Evolutionary conservation across 2,113 vertebrate species (phyloP).

Genomic region (Setophaga petechia): DNA sequence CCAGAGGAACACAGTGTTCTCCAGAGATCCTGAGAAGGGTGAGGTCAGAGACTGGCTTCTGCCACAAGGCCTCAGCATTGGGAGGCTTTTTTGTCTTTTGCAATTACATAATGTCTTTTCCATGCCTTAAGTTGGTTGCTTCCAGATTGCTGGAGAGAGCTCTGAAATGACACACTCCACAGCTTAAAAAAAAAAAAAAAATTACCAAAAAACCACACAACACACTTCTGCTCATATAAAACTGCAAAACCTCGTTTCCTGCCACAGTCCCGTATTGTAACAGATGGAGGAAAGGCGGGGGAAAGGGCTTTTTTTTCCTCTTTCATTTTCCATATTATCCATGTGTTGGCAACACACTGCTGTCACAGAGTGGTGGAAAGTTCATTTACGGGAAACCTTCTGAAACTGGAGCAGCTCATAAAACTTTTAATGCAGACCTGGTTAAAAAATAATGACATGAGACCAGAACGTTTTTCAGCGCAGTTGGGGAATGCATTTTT

Average conservation of each 20-base stretch:
- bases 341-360: constrained; percentile 47
- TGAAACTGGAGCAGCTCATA: constrained; percentile 59
- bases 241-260: constrained; percentile 68
- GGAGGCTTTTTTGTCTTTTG: constrained; percentile 45
- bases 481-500: background rate
- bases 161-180: constrained; percentile 48
- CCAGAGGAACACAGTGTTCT: constrained; percentile 59
- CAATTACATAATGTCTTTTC: constrained; percentile 71
- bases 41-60: constrained; percentile 55
- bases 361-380: constrained; percentile 60
- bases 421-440: constrained; percentile 60
- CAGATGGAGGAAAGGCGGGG: constrained; percentile 46
- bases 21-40: constrained; percentile 53
- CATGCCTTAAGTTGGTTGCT: constrained; percentile 51
- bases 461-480: background rate
- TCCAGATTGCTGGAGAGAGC: constrained; percentile 58
- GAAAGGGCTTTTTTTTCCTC: background rate
- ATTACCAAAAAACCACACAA: background rate
- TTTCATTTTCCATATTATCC: constrained; percentile 68
- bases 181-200: background rate
- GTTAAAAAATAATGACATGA: constrained; percentile 61
- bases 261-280: constrained; percentile 41
- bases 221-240: constrained; percentile 55
- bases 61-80: constrained; percentile 18
- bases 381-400: constrained; percentile 71